These are phyloP conservation scores for Carpatolechia fugitivella DNA, from an alignment of 2,888 invertebrate species.

Conservation along the genomic window DNA sequence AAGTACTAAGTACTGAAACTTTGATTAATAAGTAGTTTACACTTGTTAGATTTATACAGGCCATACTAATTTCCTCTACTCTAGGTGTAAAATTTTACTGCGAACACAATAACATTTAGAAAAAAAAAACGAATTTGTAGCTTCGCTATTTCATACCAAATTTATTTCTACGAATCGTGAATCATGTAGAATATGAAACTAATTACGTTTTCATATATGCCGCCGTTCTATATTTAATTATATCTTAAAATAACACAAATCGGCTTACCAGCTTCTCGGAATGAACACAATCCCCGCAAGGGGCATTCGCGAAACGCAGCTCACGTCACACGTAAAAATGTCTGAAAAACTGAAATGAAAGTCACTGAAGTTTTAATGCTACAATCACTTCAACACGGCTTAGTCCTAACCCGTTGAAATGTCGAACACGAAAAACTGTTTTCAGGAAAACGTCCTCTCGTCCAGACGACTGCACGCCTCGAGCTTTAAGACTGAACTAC, in stretches of 20 bases:
- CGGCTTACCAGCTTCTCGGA: slow-evolving; percentile 64
- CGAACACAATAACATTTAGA: too few relatives aligned
- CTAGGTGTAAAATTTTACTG: too few relatives aligned
- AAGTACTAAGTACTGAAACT: too few relatives aligned
- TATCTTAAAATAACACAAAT: slow-evolving; percentile 72
- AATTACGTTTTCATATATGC: slow-evolving; percentile 70
- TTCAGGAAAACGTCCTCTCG: slow-evolving; percentile 28
- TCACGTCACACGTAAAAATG: slow-evolving; percentile 29
- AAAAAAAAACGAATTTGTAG: not conserved
- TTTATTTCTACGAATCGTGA: slow-evolving; percentile 54
- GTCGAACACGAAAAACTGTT: slow-evolving; percentile 40
- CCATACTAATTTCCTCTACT: too few relatives aligned
- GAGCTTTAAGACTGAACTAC: slow-evolving; percentile 58
- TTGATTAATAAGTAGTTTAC: too few relatives aligned
- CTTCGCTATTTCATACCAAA: slow-evolving; percentile 23
- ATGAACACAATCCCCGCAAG: slow-evolving; percentile 47
- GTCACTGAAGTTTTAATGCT: slow-evolving; percentile 34
- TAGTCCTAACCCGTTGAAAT: slow-evolving; percentile 38
- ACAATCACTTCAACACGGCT: slow-evolving; percentile 50
- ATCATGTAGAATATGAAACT: slow-evolving; percentile 59
- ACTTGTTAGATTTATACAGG: too few relatives aligned
- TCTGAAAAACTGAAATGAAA: slow-evolving; percentile 36
- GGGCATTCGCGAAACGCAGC: slow-evolving; percentile 40
- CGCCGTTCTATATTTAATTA: slow-evolving; percentile 74
- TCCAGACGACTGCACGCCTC: slow-evolving; percentile 40